These are phyloP conservation scores for Rhopalosiphum padi DNA, from an alignment of 1,140 invertebrate genomes.

Conservation along the genomic window DNA sequence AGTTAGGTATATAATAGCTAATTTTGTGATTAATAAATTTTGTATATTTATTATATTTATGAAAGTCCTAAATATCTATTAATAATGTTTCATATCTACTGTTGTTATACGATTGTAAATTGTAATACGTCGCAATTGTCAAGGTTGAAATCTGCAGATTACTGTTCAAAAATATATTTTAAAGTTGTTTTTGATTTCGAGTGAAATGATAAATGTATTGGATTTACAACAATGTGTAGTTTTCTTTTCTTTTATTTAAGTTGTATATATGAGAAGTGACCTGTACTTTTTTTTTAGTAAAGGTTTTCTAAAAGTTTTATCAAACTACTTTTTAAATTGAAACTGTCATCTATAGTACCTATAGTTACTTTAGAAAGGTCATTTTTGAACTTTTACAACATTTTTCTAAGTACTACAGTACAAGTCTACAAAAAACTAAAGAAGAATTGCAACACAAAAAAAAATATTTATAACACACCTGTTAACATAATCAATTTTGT, in stretches of 20 bases:
- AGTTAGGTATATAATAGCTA: background rate
- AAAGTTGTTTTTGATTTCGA: background rate
- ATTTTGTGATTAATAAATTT: background rate
- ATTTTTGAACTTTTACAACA: background rate
- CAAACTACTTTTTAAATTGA: conserved; percentile 4
- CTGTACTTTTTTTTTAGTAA: background rate
- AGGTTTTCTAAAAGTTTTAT: background rate
- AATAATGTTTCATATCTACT: background rate
- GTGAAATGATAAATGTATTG: background rate
- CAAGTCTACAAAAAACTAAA: background rate
- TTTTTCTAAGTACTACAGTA: background rate
- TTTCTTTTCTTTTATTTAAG: background rate
- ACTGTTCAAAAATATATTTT: background rate
- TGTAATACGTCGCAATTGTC: background rate
- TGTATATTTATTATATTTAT: background rate
- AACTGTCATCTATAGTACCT: background rate
- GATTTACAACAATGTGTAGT: background rate
- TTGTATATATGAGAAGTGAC: background rate
- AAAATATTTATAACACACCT: background rate
- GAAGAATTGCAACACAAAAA: background rate
- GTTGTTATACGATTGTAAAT: background rate
- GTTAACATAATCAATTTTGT: background rate
- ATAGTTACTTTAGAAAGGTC: background rate
- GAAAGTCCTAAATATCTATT: background rate
- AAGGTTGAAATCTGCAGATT: background rate